Percentiles rank a stretch among this genome's conserved stretches.
phyloP scores from a whole-genome alignment of 2,113 vertebrate species.

The Trichomycterus rosablanca region DNA sequence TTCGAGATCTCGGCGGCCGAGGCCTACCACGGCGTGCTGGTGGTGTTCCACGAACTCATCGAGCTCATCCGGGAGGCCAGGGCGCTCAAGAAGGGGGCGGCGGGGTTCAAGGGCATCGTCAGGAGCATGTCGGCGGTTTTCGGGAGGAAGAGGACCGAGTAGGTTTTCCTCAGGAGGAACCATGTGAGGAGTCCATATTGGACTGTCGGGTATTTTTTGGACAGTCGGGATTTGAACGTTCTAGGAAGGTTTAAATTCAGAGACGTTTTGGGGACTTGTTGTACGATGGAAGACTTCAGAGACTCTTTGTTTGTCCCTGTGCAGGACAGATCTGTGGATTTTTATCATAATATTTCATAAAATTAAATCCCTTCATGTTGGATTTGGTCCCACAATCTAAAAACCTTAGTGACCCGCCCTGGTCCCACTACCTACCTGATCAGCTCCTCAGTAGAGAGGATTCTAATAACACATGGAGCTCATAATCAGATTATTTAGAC shows the following conservation, averaged over 20 bases:
- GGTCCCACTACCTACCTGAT: no score
- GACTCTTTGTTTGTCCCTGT: slow-evolving; percentile 19
- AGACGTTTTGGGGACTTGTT: background rate
- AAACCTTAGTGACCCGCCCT: no score
- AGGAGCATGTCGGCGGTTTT: slow-evolving; percentile 62
- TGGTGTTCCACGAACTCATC: slow-evolving; percentile 59
- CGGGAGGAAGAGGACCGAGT: slow-evolving; percentile 52
- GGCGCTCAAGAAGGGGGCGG: slow-evolving; percentile 47
- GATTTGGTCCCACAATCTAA: no score
- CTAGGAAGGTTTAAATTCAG: slow-evolving; percentile 17
- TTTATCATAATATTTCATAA: no score
- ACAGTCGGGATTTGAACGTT: slow-evolving; percentile 18
- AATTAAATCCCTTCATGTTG: no score
- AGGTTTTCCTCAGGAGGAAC: background rate
- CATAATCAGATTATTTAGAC: no score
- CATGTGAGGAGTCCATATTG: slow-evolving; percentile 37
- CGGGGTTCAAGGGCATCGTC: slow-evolving; percentile 57
- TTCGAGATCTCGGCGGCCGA: slow-evolving; percentile 62
- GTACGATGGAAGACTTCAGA: background rate
- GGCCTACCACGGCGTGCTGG: slow-evolving; percentile 56
- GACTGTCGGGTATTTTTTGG: slow-evolving; percentile 2
- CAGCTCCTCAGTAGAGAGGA: no score
- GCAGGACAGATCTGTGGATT: background rate
- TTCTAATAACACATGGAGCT: no score
- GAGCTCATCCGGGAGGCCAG: slow-evolving; percentile 49